A percentile compares a stretch with the other conserved stretches of the same genome.
phyloP scores from a whole-genome alignment of 2,888 invertebrate genomes.

The Micropterix aruncella region DNA sequence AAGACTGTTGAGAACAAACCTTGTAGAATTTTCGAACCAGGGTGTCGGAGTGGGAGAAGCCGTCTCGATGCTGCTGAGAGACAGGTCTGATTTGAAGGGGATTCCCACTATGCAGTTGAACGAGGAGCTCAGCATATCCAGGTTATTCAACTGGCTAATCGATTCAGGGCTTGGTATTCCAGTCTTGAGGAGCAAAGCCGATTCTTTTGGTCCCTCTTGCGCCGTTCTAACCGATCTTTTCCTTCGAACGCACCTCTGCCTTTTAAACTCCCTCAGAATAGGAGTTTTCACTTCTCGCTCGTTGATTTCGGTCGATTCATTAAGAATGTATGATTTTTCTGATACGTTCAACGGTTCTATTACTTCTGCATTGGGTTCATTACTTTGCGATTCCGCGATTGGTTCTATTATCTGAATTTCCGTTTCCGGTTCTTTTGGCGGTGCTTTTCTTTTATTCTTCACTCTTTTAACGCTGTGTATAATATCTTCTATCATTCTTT shows the following conservation, averaged over 20 bases:
- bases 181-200: slow-evolving; percentile 19
- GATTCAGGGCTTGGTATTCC: slow-evolving; percentile 30
- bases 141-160: slow-evolving; percentile 23
- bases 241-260: slow-evolving; percentile 43
- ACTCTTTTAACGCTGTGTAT: slow-evolving; percentile 41
- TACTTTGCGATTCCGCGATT: slow-evolving; percentile 9
- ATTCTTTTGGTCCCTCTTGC: background rate
- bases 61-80: background rate
- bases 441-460: slow-evolving; percentile 26
- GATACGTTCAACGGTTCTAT: slow-evolving; percentile 27
- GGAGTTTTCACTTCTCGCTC: slow-evolving; percentile 37
- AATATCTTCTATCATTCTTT: slow-evolving; percentile 47
- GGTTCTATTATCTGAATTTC: background rate
- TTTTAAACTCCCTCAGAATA: slow-evolving; percentile 27
- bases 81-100: background rate
- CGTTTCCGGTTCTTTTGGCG: slow-evolving; percentile 10
- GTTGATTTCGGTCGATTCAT: slow-evolving; percentile 33
- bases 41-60: too few relatives aligned
- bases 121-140: slow-evolving; percentile 22
- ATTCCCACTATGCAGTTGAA: slow-evolving; percentile 7
- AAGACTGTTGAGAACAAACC: too few relatives aligned
- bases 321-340: slow-evolving; percentile 24
- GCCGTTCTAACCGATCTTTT: slow-evolving; percentile 23
- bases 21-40: too few relatives aligned
- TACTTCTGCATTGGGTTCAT: slow-evolving; percentile 13